Evolutionary conservation across 1,140 invertebrate species (phyloP), one percentile per base, ranked within the genome.

Genomic region (Scylla paramamosain): DNA sequence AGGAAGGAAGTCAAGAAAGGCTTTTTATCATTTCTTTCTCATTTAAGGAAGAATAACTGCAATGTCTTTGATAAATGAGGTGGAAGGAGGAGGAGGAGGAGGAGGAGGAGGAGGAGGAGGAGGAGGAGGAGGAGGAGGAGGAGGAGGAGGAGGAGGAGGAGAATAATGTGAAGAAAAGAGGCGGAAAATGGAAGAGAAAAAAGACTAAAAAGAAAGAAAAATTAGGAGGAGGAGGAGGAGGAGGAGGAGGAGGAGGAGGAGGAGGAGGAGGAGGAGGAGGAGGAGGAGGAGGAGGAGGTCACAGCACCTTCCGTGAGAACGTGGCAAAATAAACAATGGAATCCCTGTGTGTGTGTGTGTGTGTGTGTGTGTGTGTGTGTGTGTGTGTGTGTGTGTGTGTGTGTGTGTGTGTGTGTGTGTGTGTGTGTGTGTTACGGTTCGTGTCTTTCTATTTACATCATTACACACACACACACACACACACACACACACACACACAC

Each of bases 331-430:
- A 16, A 12, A 46, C 20, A 90, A 46, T 6, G 39, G 31, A 39
- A 20, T 14, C 20, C 7, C 0, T 39, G 87, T 31, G 87, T 89
- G 86, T 88, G 86, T 88, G 86, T 88, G 86, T 88, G 86, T 88
- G 86, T 88, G 86, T 88, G 86, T 88, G 86, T 88, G 86, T 88
- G 86, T 88, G 86, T 88, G 86, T 88, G 86, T 39, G 87, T 89
- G 87, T 89, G 87, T 89, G 87, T 89, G 87, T 89, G 87, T 89
- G 87, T 89, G 87, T 89, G 87, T 89, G 89, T 91, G 89, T 59
- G 20, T 59, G 48, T 91, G 45, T 48, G 87, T 89, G 87, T 89
- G 87, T 89, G 87, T 89, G 87, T 89, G 87, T 89, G 87, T 89
- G 87, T 89, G 89, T 91, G 89, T 59, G 20, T 59, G 48, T 91